These are phyloP conservation scores for Lithodes maja DNA, from an alignment of 2,888 invertebrate genomes.

Conservation along the genomic window DNA sequence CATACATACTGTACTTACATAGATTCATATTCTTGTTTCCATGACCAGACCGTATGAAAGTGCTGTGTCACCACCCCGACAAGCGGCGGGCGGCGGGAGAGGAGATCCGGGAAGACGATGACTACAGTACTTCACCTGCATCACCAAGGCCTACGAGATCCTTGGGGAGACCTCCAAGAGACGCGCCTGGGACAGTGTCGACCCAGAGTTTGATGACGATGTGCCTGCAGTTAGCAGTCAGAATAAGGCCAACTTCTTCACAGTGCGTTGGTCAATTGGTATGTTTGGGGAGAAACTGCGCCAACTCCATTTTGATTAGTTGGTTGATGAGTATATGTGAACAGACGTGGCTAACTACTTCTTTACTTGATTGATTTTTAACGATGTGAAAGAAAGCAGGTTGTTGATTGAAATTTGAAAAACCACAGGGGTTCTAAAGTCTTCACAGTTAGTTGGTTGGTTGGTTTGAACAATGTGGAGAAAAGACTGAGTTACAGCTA, in stretches of 20 bases:
- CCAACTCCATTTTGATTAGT: no score
- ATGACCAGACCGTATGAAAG: conserved; percentile 82
- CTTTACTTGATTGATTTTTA: no score
- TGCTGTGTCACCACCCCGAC: conserved; percentile 97
- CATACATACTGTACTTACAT: no score
- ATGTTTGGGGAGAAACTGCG: no score
- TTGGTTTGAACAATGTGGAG: no score
- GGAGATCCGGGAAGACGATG: conserved; percentile 90
- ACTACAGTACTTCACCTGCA: conserved; percentile 99
- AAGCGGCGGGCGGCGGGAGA: conserved; percentile 95
- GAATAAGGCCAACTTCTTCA: conserved; percentile 86
- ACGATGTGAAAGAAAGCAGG: no score
- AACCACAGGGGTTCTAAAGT: no score
- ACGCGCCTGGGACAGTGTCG: conserved; percentile 96
- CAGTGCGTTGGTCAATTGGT: conserved; percentile 66
- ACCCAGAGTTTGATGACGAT: conserved; percentile 93
- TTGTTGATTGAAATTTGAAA: no score
- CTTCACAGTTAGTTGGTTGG: no score
- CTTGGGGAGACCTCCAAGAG: conserved; percentile 87
- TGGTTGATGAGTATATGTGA: no score
- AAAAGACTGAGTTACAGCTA: no score
- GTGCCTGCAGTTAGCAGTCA: conserved; percentile 84
- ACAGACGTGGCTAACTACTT: no score
- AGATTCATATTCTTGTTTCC: not conserved
- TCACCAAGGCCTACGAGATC: conserved; percentile 97